Evolutionary conservation across 2,797 vertebrate genomes (phyloP).

Genomic region (Diplodus puntazzo): DNA sequence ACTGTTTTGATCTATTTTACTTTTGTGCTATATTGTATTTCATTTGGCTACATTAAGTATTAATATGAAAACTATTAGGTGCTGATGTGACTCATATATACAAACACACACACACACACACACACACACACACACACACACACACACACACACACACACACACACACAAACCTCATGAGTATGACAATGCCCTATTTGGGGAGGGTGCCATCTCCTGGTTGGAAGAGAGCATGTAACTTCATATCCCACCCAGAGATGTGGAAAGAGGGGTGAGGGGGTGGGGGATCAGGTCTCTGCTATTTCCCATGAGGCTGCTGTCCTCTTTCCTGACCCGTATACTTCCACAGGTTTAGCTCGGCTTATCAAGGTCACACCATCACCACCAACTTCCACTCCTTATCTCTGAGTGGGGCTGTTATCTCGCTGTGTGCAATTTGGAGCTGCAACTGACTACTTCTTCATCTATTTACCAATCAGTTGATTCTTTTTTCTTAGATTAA

Average conservation of each 20-base stretch:
- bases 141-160: constrained; percentile 34
- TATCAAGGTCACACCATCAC: constrained; percentile 30
- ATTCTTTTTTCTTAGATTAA: neutral
- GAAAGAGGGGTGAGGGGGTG: neutral
- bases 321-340: constrained; percentile 18
- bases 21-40: neutral
- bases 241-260: constrained; percentile 32
- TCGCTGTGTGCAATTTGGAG: neutral
- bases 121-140: constrained; percentile 31
- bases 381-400: constrained; percentile 8
- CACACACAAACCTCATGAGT: constrained; percentile 29
- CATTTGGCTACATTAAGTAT: neutral
- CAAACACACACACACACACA: constrained; percentile 29
- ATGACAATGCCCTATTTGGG: constrained; percentile 76
- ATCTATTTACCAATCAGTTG: neutral
- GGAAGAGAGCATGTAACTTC: constrained; percentile 57
- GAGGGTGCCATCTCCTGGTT: constrained; percentile 87
- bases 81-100: neutral
- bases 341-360: constrained; percentile 39
- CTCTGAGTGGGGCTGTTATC: neutral
- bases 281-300: constrained; percentile 1
- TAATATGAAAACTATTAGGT: neutral
- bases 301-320: constrained; percentile 28
- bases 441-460: neutral
- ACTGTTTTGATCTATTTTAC: neutral